Conservation (phyloP, 2,888 invertebrate genomes). For the Trissonchulus latispiculum region DNA sequence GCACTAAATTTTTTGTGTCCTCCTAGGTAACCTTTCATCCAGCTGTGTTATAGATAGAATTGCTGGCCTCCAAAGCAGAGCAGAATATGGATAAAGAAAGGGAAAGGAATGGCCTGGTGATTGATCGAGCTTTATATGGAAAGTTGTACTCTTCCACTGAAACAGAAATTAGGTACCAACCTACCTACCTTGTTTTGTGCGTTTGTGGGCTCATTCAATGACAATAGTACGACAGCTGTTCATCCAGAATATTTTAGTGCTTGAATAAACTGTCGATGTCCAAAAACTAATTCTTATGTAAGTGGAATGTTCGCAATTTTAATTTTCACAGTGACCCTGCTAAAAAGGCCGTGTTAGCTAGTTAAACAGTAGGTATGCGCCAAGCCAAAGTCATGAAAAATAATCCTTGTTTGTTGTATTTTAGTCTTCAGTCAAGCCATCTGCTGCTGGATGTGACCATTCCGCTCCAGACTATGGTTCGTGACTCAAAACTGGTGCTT, state of each 20-base stretch:
- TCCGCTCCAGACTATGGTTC: conserved; percentile 82
- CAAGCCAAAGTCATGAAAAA: background rate
- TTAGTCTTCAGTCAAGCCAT: background rate
- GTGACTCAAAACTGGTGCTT: conserved; percentile 73
- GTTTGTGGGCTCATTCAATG: no score
- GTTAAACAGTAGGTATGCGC: no score
- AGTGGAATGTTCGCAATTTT: no score
- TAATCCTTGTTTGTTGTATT: background rate
- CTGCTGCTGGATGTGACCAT: conserved; percentile 72
- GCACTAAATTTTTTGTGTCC: background rate
- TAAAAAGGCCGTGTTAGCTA: no score
- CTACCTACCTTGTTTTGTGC: no score
- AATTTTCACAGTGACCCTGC: no score
- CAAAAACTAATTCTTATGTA: no score
- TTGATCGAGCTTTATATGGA: conserved; percentile 17
- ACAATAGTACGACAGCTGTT: no score
- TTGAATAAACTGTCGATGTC: no score
- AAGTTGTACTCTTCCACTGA: conserved; percentile 4
- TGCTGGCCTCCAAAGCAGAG: background rate
- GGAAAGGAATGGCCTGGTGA: conserved; percentile 1
- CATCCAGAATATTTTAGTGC: no score
- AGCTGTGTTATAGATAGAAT: background rate
- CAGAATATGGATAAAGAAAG: background rate
- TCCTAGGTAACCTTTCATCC: background rate
- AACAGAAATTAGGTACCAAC: background rate